phyloP scores from a whole-genome alignment of 2,113 vertebrate species.

The Nymphicus hollandicus region DNA sequence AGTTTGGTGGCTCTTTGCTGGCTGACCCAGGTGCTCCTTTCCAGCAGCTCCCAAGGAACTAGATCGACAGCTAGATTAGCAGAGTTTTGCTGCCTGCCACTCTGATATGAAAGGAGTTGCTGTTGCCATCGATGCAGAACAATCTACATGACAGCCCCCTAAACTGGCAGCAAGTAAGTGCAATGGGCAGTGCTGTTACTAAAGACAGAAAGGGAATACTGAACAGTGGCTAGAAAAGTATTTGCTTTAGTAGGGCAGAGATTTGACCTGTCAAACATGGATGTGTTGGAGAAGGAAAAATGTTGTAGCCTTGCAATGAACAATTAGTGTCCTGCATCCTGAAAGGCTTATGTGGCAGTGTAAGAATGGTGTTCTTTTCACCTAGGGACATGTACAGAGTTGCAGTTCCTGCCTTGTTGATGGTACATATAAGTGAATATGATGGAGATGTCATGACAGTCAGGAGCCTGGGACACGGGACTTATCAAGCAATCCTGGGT shows the following conservation, averaged over 20 bases:
- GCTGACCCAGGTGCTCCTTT: constrained; percentile 3
- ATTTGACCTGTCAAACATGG: neutral
- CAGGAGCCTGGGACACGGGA: neutral
- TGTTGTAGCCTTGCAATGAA: neutral
- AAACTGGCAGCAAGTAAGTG: constrained; percentile 1
- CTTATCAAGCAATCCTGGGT: neutral
- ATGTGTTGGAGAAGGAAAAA: neutral
- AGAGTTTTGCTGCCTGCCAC: constrained; percentile 36
- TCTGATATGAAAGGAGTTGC: neutral
- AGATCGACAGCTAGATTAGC: neutral
- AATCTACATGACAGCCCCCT: constrained; percentile 33
- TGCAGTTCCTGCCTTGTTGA: neutral
- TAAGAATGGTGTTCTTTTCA: neutral
- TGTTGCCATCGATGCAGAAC: constrained; percentile 20
- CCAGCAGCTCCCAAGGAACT: neutral
- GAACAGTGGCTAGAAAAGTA: neutral
- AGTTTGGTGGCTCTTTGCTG: neutral
- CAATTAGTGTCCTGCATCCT: neutral
- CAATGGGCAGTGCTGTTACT: neutral
- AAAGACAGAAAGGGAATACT: neutral
- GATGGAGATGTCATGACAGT: neutral
- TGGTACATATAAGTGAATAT: neutral
- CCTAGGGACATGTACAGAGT: neutral
- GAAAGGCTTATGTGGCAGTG: neutral
- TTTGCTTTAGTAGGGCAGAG: neutral